Evolutionary conservation across 1,140 invertebrate species (phyloP).

Genomic region (Drosophila melanica): DNA sequence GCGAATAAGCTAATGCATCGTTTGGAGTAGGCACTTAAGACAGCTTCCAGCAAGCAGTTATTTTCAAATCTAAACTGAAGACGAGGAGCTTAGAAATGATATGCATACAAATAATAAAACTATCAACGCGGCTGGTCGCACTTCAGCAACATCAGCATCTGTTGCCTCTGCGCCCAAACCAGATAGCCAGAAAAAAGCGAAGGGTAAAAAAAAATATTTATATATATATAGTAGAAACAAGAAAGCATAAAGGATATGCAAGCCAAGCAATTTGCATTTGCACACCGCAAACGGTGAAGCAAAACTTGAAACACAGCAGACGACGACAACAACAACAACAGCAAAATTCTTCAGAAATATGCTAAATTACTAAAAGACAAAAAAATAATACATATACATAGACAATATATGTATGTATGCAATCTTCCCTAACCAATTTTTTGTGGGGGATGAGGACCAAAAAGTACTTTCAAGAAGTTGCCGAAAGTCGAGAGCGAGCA

Average conservation of each 20-base stretch:
- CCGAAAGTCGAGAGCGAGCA: slow-evolving; percentile 64
- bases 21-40: neutral
- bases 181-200: neutral
- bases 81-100: slow-evolving; percentile 20
- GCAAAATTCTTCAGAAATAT: slow-evolving; percentile 73
- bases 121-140: slow-evolving; percentile 68
- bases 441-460: neutral
- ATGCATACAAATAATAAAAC: slow-evolving; percentile 62
- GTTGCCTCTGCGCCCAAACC: slow-evolving; percentile 24
- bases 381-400: slow-evolving; percentile 36
- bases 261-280: slow-evolving; percentile 80
- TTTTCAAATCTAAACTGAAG: neutral
- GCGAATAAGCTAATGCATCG: neutral
- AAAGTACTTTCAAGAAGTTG: slow-evolving; percentile 75
- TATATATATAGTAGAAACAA: neutral
- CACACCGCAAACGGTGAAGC: slow-evolving; percentile 77
- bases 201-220: neutral
- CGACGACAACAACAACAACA: slow-evolving; percentile 56
- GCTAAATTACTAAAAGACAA: slow-evolving; percentile 79
- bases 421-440: neutral
- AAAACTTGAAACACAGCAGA: slow-evolving; percentile 69
- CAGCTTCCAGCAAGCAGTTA: neutral
- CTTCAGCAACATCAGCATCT: slow-evolving; percentile 62
- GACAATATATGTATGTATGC: slow-evolving; percentile 47
- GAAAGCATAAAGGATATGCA: slow-evolving; percentile 62